phyloP scores from a whole-genome alignment of 2,797 vertebrate genomes.

The Glyptemys insculpta region DNA sequence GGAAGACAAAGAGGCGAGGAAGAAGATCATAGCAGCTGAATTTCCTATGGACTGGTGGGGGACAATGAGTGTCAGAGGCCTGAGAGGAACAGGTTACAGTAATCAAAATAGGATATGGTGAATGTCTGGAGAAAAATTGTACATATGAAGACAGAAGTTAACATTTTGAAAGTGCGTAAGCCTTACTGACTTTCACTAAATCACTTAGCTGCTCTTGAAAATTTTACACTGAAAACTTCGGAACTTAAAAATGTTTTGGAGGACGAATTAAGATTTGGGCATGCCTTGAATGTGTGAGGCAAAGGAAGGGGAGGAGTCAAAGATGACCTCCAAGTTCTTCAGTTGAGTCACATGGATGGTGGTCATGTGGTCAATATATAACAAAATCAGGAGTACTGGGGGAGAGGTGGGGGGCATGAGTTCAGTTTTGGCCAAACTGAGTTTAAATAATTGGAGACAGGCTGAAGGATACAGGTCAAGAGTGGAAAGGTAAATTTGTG shows the following conservation, averaged over 20 bases:
- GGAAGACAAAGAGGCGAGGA: not conserved
- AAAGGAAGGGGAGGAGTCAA: not conserved
- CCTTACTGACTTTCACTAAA: not conserved
- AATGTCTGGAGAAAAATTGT: not conserved
- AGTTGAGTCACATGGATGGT: not conserved
- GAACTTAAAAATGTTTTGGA: not conserved
- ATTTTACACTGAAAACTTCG: not conserved
- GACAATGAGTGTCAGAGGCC: not conserved
- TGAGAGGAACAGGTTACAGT: not conserved
- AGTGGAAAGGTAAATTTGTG: not conserved
- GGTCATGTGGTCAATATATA: not conserved
- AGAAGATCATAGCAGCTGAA: not conserved
- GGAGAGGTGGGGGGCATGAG: rapidly evolving
- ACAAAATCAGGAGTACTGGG: not conserved
- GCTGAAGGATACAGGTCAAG: not conserved
- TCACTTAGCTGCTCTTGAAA: not conserved
- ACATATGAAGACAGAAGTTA: not conserved
- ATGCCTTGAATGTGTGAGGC: not conserved
- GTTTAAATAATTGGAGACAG: not conserved
- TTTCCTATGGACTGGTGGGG: not conserved
- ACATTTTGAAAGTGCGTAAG: not conserved
- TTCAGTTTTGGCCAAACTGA: not conserved
- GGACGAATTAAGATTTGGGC: not conserved
- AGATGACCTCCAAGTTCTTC: not conserved
- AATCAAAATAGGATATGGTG: not conserved